Conservation (phyloP, 2,113 vertebrate species). For the Hoplias malabaricus region DNA sequence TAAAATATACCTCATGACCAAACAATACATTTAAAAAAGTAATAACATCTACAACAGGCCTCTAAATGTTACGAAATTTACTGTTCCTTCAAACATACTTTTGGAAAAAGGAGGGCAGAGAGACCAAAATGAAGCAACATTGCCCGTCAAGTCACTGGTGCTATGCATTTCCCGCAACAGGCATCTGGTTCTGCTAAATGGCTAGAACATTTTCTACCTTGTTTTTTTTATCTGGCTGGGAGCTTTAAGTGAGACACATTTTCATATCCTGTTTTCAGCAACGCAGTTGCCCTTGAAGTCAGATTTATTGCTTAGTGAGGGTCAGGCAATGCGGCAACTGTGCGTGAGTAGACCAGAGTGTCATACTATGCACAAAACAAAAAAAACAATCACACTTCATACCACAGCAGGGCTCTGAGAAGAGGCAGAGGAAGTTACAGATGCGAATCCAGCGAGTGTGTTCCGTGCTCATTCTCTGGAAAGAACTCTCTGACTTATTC, state of each 20-base stretch:
- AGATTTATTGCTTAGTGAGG: constrained; percentile 56
- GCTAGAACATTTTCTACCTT: constrained; percentile 71
- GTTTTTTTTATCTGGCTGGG: constrained; percentile 65
- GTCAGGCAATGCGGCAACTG: constrained; percentile 46
- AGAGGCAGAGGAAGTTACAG: constrained; percentile 54
- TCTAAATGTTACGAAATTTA: constrained; percentile 18
- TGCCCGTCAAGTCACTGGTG: background rate
- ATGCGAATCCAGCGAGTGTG: constrained; percentile 21
- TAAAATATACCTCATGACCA: background rate
- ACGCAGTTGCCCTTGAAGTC: constrained; percentile 62
- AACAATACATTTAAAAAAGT: background rate
- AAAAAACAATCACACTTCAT: constrained; percentile 57
- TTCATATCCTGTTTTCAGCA: constrained; percentile 72
- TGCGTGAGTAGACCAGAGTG: constrained; percentile 8
- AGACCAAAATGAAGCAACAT: background rate
- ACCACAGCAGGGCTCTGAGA: constrained; percentile 64
- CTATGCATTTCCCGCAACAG: constrained; percentile 16
- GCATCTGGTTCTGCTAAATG: constrained; percentile 76
- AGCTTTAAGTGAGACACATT: constrained; percentile 66
- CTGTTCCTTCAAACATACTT: constrained; percentile 53
- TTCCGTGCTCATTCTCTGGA: constrained; percentile 33
- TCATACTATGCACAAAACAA: constrained; percentile 22
- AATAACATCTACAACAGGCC: background rate
- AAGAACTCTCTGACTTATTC: constrained; percentile 37
- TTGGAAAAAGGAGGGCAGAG: background rate